phyloP scores from a whole-genome alignment of 2,113 vertebrate species.

The Myotis lucifugus region DNA sequence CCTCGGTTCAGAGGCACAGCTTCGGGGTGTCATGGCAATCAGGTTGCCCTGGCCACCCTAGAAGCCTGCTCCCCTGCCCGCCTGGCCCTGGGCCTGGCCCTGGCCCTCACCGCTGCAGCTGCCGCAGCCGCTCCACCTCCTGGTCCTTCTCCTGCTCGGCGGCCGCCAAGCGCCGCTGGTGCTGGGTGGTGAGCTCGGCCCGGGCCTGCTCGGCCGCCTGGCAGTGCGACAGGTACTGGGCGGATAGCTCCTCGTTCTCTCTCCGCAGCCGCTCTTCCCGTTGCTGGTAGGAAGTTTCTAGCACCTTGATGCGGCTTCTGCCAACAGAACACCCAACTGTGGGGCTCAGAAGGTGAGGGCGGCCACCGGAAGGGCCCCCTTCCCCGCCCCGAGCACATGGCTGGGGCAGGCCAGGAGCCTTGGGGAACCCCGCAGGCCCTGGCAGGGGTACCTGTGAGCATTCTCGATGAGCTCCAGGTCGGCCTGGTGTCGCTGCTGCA shows the following conservation, averaged over 20 bases:
- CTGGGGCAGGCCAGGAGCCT: accelerated
- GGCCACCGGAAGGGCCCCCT: neutral
- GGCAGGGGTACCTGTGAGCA: conserved; percentile 86
- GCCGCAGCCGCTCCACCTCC: conserved; percentile 89
- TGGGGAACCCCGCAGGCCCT: accelerated
- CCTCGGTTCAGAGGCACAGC: neutral
- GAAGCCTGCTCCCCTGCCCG: neutral
- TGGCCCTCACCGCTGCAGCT: conserved; percentile 90
- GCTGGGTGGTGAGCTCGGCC: conserved; percentile 86
- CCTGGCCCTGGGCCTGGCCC: accelerated
- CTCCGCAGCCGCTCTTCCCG: conserved; percentile 82
- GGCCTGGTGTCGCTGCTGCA: conserved; percentile 88
- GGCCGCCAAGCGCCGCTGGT: conserved; percentile 86
- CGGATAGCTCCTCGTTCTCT: conserved; percentile 87
- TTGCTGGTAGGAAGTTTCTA: conserved; percentile 87
- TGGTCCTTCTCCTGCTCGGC: conserved; percentile 87
- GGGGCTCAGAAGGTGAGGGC: too few species aligned
- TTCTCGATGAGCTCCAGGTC: conserved; percentile 89
- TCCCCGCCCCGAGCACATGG: accelerated
- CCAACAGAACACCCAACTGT: neutral
- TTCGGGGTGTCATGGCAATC: neutral
- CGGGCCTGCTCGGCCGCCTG: conserved; percentile 83
- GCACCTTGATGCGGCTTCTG: conserved; percentile 87
- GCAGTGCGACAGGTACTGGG: conserved; percentile 80
- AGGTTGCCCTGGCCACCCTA: neutral